Base-by-base conservation (phyloP, 2,888 invertebrate species). In the Branchinecta sandiegonensis region DNA sequence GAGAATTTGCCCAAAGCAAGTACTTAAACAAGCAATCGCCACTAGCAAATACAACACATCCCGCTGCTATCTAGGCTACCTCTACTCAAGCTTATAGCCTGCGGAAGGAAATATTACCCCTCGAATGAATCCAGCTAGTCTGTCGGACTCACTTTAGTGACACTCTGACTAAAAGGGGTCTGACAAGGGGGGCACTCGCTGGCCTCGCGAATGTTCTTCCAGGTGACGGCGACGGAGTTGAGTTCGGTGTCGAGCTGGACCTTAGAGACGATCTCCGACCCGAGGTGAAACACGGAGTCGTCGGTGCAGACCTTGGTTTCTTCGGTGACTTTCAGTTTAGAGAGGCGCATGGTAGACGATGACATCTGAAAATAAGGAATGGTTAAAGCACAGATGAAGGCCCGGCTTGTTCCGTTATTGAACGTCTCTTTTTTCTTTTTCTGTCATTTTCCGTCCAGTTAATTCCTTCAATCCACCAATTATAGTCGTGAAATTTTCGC, bases 161-260 rank as follows among this genome's bases (percentile, higher is more conserved):
- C 63, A 56, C 63, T 56, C 23, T 56, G 63, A 56, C 63, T 56
- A 56, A 56, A 56, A n/a, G 63, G 63, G 14, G 63, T 56, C 63
- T 56, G 63, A 56, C 63, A 56, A 8, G 63, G 23, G 63, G 63
- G 63, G 10, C 63, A 56, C 11, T 56, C 63, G 14, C 14, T 56
- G 14, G 63, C 23, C 63, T 56, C 63, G 11, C 9, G 14, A 11
- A 56, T 56, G 23, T 56, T 56, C 23, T 56, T 56, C 63, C 63
- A 56, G 14, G 8, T 56, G 23, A 56, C 63, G 8, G 63, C 63
- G 10, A 56, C 63, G 23, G 63, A 56, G 63, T 56, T 56, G 14
- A 56, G 23, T 56, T 56, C 63, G 10, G 63, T 56, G n/a, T 56
- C 63, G 14, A 56, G 63, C 10, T 56, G 63, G 10, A 23, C n/a